Evolutionary conservation across 2,797 vertebrate species (phyloP), one percentile per base, ranked within the genome.

Genomic region (Acanthurus lineatus): DNA sequence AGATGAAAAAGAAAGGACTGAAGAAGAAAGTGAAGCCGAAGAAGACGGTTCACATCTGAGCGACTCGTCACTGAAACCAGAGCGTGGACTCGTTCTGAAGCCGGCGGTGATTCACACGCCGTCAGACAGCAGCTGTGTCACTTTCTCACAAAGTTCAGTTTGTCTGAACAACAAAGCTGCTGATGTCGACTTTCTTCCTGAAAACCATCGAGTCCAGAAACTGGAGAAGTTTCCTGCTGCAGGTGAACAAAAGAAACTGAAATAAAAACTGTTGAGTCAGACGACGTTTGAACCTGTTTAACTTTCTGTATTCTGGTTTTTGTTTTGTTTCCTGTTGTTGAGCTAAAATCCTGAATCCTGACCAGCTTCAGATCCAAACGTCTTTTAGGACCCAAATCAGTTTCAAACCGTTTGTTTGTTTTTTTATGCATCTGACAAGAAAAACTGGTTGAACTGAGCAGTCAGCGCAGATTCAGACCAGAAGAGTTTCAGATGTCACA

Each of bases 1-100:
- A 89, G 59, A 81, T 28, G 1, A 91, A 91, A 19, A 91, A 84
- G 81, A 94, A 94, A 79, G 74, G 49, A 53, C 81, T 73, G 69
- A 95, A 87, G 65, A 94, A 89, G 76, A 95, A 91, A 68, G n/a
- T 11, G 5, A 94, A 89, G 77, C 25, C 64, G 0, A 89, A 66
- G 0, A 95, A 90, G 66, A 67, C 14, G 0, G 58, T 86, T 59
- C 86, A 92, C 6, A 79, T 92, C 67, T 94, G 87, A 68, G n/a
- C 5, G 0, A 2, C 22, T 7, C 7, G 1, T 17, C 0, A 20
- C 4, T 19, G 19, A 17, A 44, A 32, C 11, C 9, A n/a, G 45
- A 20, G 25, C 2, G 57, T 8, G n/a, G 48, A 51, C 63, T 20
- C 28, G 47, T 48, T 49, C 40, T 25, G 4, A 6, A 54, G 7